Conservation (phyloP, 64 coral and sea anemone species). For the Anthopleura sola region DNA sequence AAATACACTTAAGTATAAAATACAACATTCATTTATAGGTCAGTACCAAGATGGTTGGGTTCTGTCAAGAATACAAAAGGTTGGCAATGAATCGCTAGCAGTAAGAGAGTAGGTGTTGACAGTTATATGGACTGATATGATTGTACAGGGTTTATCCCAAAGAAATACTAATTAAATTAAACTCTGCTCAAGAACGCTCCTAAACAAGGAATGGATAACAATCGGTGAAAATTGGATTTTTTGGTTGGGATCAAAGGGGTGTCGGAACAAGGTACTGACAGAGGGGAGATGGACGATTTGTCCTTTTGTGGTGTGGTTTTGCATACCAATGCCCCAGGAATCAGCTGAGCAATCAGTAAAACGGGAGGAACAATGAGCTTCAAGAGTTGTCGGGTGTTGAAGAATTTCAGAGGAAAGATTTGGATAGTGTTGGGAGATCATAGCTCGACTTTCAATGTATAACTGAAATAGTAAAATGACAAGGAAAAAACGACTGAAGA, state of each 20-base stretch:
- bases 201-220: conserved; percentile 11
- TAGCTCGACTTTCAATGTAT: not conserved
- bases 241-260: not conserved
- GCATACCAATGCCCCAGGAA: not conserved
- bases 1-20: conserved; percentile 16
- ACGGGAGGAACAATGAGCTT: not conserved
- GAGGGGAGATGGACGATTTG: not conserved
- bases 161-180: conserved; percentile 13
- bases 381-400: not conserved
- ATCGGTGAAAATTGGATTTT: conserved; percentile 9
- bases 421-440: not conserved
- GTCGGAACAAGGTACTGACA: conserved; percentile 9
- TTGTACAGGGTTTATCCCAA: not conserved
- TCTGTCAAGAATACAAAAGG: not conserved
- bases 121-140: conserved; percentile 1
- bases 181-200: not conserved
- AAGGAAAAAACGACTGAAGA: no score
- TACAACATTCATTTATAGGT: not conserved
- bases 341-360: conserved; percentile 9
- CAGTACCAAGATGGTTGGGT: not conserved
- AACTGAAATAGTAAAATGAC: no score
- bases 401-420: conserved; percentile 6
- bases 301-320: not conserved
- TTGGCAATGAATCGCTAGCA: not conserved
- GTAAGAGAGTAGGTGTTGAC: not conserved